Conservation (phyloP, 2,113 vertebrate species). For the Onychorhynchus coronatus region DNA sequence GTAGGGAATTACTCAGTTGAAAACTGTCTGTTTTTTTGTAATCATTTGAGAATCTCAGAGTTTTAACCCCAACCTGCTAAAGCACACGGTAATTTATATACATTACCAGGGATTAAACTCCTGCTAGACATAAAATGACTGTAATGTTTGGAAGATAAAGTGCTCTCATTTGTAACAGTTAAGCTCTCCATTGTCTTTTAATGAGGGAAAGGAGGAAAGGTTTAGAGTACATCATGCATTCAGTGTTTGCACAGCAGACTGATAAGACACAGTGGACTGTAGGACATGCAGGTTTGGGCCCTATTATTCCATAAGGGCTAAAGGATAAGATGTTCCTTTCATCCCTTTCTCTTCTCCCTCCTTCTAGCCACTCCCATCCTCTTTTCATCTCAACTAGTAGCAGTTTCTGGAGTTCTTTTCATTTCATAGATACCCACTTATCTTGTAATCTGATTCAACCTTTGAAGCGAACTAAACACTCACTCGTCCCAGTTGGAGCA, state of each 20-base stretch:
- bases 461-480: slow-evolving; percentile 17
- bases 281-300: neutral
- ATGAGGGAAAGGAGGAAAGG: neutral
- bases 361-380: neutral
- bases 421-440: slow-evolving; percentile 32
- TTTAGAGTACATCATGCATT: neutral
- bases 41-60: slow-evolving; percentile 24
- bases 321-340: neutral
- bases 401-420: slow-evolving; percentile 37
- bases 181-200: neutral
- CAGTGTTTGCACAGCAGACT: neutral
- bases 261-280: neutral
- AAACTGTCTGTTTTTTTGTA: slow-evolving; percentile 15
- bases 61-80: slow-evolving; percentile 46
- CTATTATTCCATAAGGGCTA: neutral
- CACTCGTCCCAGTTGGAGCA: neutral
- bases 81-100: neutral
- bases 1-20: slow-evolving; percentile 66
- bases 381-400: neutral
- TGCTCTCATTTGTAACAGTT: neutral
- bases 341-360: neutral
- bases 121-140: neutral
- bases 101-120: slow-evolving; percentile 37
- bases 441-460: slow-evolving; percentile 61
- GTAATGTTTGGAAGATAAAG: slow-evolving; percentile 1